phyloP scores from a whole-genome alignment of 23 tunicate genomes.

The Ascidia mentula region DNA sequence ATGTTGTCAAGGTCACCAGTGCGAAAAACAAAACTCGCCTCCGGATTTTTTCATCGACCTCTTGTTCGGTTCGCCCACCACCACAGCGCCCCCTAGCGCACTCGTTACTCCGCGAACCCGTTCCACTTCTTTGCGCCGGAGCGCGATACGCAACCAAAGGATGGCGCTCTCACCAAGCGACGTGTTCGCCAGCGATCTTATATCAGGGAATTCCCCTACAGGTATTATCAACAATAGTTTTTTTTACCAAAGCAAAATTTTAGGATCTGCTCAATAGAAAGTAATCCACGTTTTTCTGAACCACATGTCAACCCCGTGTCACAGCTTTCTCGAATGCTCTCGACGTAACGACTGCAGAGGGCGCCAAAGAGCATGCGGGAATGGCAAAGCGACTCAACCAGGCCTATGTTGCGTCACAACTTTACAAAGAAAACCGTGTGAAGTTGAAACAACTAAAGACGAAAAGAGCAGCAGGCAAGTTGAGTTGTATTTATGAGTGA shows the following conservation, averaged over 20 bases:
- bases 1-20: conserved; percentile 18
- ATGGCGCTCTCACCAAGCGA: neutral
- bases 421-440: neutral
- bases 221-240: too few species aligned
- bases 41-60: conserved; percentile 48
- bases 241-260: neutral
- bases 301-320: neutral
- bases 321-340: conserved; percentile 40
- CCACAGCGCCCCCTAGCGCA: neutral
- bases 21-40: conserved; percentile 33
- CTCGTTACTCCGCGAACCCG: neutral
- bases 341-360: conserved; percentile 46
- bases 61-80: conserved; percentile 21
- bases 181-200: neutral
- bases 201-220: neutral
- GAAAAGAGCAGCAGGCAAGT: neutral
- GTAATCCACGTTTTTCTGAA: neutral
- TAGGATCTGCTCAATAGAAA: neutral
- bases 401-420: conserved; percentile 23
- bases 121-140: neutral
- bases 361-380: conserved; percentile 28
- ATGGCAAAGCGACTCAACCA: conserved; percentile 11
- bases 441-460: neutral
- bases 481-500: neutral
- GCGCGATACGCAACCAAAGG: neutral